Percentiles rank a stretch among this genome's conserved stretches.
Evolutionary conservation across 2,888 invertebrate species (phyloP).

Genomic region (Xylophagus ater): DNA sequence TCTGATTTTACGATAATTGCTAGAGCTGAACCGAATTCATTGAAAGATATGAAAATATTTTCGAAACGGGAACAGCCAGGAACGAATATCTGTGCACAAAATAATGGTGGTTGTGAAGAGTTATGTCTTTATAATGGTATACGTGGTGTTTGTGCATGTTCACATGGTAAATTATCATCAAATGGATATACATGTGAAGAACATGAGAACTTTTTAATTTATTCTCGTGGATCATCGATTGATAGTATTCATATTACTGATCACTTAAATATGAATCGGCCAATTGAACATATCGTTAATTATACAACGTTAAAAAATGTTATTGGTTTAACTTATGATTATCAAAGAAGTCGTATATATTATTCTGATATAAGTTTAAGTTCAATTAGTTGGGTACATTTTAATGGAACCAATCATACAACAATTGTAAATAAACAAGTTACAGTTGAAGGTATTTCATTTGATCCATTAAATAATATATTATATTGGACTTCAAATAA

Average conservation of each 20-base stretch:
- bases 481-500: conserved; percentile 82
- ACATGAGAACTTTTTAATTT: conserved; percentile 72
- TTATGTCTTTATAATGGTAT: conserved; percentile 65
- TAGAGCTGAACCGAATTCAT: conserved; percentile 50
- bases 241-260: conserved; percentile 69
- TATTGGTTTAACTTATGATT: conserved; percentile 74
- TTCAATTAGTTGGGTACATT: conserved; percentile 68
- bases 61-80: conserved; percentile 45
- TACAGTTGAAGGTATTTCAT: conserved; percentile 78
- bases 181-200: conserved; percentile 60
- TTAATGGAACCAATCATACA: conserved; percentile 64
- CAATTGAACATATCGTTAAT: conserved; percentile 61
- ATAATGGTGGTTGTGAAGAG: conserved; percentile 65
- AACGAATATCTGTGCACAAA: conserved; percentile 50
- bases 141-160: conserved; percentile 63
- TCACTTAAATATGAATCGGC: conserved; percentile 62
- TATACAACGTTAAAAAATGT: conserved; percentile 69
- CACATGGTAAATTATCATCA: conserved; percentile 61
- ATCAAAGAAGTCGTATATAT: conserved; percentile 55
- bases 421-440: conserved; percentile 64
- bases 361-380: conserved; percentile 85
- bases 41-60: conserved; percentile 58
- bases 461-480: conserved; percentile 53
- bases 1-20: conserved; percentile 45
- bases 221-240: conserved; percentile 67